phyloP scores from a whole-genome alignment of 2,888 invertebrate genomes.

The Acrobeloides nanus region DNA sequence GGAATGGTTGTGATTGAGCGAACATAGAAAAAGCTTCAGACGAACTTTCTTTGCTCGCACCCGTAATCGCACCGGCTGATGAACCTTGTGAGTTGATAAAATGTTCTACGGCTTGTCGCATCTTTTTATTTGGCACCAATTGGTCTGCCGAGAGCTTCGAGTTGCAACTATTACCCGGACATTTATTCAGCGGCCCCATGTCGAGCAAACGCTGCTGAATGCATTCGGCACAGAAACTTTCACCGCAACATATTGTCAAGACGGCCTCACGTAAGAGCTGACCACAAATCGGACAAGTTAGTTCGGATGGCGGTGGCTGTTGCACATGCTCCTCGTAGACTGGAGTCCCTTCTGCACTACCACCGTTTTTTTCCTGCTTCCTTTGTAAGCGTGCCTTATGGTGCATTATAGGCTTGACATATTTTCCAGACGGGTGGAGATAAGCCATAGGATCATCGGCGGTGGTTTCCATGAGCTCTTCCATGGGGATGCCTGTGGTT shows the following conservation, averaged over 20 bases:
- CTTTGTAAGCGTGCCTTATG: conserved; percentile 70
- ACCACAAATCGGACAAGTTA: conserved; percentile 7
- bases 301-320: conserved; percentile 8
- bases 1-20: too few species aligned
- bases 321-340: neutral
- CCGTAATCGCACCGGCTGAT: too few species aligned
- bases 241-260: conserved; percentile 94
- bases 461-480: conserved; percentile 52
- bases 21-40: too few species aligned
- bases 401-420: conserved; percentile 58
- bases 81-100: too few species aligned
- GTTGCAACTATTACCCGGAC: conserved; percentile 16
- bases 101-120: conserved; percentile 38
- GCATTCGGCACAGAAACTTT: conserved; percentile 98
- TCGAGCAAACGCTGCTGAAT: conserved; percentile 22
- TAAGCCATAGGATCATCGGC: conserved; percentile 56
- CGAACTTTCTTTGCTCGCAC: too few species aligned
- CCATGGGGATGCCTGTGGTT: conserved; percentile 88
- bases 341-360: neutral
- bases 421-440: conserved; percentile 56
- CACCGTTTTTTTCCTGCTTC: conserved; percentile 2
- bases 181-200: conserved; percentile 8
- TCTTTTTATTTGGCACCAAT: conserved; percentile 41
- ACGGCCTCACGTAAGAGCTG: conserved; percentile 75
- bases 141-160: conserved; percentile 29